Percentiles rank a stretch among this genome's conserved stretches.
Conservation (phyloP, 2,888 invertebrate genomes). For the Monoplex corrugatus region DNA sequence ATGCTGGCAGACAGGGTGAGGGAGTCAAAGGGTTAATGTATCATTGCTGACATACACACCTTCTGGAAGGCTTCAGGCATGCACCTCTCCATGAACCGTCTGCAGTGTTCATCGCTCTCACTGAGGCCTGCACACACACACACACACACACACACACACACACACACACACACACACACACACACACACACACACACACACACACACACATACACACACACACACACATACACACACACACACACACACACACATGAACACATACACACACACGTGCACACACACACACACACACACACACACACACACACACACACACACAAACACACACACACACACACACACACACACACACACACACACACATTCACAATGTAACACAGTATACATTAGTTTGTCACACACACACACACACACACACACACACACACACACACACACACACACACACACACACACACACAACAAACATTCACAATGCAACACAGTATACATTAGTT, state of each 20-base stretch:
- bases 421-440: no score
- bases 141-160: neutral
- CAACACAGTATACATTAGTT: no score
- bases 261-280: neutral
- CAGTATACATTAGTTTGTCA: neutral
- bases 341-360: constrained; percentile 1
- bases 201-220: neutral
- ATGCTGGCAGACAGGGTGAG: neutral
- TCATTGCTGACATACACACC: constrained; percentile 65
- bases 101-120: constrained; percentile 82
- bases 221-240: constrained; percentile 38
- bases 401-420: neutral
- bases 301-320: constrained; percentile 21
- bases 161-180: neutral
- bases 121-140: constrained; percentile 74
- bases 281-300: neutral
- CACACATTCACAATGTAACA: neutral
- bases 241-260: constrained; percentile 8
- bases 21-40: neutral
- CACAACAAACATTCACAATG: no score
- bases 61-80: constrained; percentile 83
- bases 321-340: neutral
- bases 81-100: constrained; percentile 81
- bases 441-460: no score
- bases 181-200: neutral